These are phyloP conservation scores for Phacellophora camtschatica DNA, from an alignment of 30 jellyfish, hydroid and myxozoan genomes.

Conservation along the genomic window DNA sequence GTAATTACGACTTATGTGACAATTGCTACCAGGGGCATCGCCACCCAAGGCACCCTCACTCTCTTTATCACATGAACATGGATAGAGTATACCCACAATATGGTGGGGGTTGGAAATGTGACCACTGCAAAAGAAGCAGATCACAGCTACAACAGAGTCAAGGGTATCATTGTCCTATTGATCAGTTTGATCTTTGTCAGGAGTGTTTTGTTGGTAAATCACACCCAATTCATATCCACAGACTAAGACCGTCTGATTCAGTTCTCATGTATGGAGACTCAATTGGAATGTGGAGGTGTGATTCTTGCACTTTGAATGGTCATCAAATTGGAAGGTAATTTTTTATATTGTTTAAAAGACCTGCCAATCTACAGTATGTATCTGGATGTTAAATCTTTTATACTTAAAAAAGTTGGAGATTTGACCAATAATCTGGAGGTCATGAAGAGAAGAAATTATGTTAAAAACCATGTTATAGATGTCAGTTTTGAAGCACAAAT, in stretches of 20 bases:
- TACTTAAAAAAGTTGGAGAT: too few relatives aligned
- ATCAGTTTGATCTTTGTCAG: slow-evolving; percentile 86
- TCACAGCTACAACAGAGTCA: slow-evolving; percentile 29
- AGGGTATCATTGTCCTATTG: slow-evolving; percentile 84
- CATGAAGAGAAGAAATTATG: too few relatives aligned
- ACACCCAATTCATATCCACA: slow-evolving; percentile 79
- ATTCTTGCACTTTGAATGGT: slow-evolving; percentile 83
- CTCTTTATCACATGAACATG: slow-evolving; percentile 64
- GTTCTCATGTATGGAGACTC: slow-evolving; percentile 74
- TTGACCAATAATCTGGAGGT: not conserved
- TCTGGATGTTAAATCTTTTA: not conserved
- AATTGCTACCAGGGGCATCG: slow-evolving; percentile 49
- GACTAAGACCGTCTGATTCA: slow-evolving; percentile 80
- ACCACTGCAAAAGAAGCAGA: slow-evolving; percentile 71
- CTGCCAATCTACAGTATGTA: not conserved
- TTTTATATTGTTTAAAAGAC: not conserved
- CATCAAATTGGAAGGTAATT: slow-evolving; percentile 81
- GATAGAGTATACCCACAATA: slow-evolving; percentile 68
- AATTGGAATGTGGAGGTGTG: slow-evolving; percentile 93
- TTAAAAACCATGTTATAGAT: too few relatives aligned
- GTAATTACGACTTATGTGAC: slow-evolving; percentile 79
- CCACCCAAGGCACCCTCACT: slow-evolving; percentile 85
- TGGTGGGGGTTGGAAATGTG: slow-evolving; percentile 93
- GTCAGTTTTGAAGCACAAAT: too few relatives aligned
- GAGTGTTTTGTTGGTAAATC: slow-evolving; percentile 80